Evolutionary conservation across 2,888 invertebrate species (phyloP), one percentile per base, ranked within the genome.

Genomic region (Pachliopta kotzebuea): DNA sequence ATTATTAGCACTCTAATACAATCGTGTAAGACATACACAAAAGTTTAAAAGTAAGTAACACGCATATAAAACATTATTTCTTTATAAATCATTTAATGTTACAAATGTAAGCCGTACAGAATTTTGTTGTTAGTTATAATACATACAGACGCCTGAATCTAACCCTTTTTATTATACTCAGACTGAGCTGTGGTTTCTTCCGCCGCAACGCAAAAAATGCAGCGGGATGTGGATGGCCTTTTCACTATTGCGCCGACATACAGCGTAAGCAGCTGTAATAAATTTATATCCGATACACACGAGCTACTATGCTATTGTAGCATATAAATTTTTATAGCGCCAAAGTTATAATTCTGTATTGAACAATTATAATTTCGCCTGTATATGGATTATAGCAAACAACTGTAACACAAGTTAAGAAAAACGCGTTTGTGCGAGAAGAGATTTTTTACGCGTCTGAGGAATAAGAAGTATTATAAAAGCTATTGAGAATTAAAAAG

Each of bases 221-320:
- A 20, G 49, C 29, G 59, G 50, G 21, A 24, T 58, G 24, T 18
- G n/a, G 14, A 49, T 42, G 49, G 45, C 57, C 23, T 58, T 58
- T 58, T 58, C 45, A 49, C 57, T 58, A 24, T 45, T 58, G 45
- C 26, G 45, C 14, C 14, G 11, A 42, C 11, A 9, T 57, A 57
- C 17, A 17, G 21, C 45, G 49, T 45, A 45, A 45, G 26, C 57
- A 56, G 14, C 31, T 18, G 21, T 37, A 37, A 21, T 56, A 37
- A 37, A 37, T 56, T 56, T 37, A 37, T 37, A 24, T n/a, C 29
- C 9, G 18, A n/a, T 6, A 26, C 26, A 29, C 55, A 24, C 53
- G 53, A 53, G 23, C 53, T 21, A 14, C 45, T 45, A 18, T 42
- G 45, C 7, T 45, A 45, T 45, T 45, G 45, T n/a, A n/a, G 45